Conservation (phyloP, 1,140 invertebrate genomes). For the Ceratosolen solmsi region DNA sequence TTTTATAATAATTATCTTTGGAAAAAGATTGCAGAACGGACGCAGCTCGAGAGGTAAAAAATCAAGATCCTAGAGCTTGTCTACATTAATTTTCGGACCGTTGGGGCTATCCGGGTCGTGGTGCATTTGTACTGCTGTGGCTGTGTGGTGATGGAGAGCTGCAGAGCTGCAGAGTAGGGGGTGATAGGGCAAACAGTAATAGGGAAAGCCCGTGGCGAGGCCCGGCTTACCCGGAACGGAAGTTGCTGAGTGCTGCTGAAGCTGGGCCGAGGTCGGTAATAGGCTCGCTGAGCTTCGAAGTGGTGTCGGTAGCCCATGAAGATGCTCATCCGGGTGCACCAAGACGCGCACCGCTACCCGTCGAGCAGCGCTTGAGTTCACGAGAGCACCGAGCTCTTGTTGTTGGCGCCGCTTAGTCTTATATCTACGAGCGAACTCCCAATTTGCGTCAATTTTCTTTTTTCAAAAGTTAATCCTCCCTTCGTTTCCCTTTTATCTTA, state of each 20-base stretch:
- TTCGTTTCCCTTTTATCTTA: no score
- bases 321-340: constrained; percentile 70
- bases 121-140: background rate
- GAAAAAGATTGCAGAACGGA: no score
- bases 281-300: background rate
- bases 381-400: constrained; percentile 70
- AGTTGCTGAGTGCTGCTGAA: background rate
- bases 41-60: no score
- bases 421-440: constrained; percentile 63
- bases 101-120: background rate
- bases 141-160: background rate
- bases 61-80: background rate
- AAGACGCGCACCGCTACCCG: constrained; percentile 70
- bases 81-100: background rate
- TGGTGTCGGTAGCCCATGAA: constrained; percentile 58
- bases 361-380: constrained; percentile 68
- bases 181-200: constrained; percentile 72
- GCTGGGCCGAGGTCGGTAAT: background rate
- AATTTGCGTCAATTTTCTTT: no score
- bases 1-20: no score
- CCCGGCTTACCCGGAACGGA: constrained; percentile 48
- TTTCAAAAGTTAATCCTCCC: no score
- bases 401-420: constrained; percentile 72
- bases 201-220: constrained; percentile 65
- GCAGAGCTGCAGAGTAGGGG: constrained; percentile 68